A percentile compares a stretch with the other conserved stretches of the same genome.
Evolutionary conservation across 2,113 vertebrate species (phyloP).

Genomic region (Camelus bactrianus): DNA sequence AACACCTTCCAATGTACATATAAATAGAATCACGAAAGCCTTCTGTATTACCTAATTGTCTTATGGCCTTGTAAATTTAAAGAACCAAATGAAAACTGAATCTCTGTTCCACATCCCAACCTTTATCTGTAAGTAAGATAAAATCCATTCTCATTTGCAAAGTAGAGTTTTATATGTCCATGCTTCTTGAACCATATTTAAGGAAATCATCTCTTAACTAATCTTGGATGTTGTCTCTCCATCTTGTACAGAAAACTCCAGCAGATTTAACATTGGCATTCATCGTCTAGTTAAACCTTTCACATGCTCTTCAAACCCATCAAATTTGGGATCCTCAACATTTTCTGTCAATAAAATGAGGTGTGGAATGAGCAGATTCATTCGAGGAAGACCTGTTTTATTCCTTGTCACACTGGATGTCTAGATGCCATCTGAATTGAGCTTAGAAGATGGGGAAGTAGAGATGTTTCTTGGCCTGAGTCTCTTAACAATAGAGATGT

Average conservation of each 20-base stretch:
- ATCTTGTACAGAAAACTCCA: no score
- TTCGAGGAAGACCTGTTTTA: slow-evolving; percentile 70
- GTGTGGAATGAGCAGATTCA: slow-evolving; percentile 71
- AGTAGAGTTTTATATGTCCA: slow-evolving; percentile 69
- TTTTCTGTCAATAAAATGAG: slow-evolving; percentile 61
- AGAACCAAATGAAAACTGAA: slow-evolving; percentile 75
- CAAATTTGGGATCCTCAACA: no score
- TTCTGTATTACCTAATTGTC: slow-evolving; percentile 72
- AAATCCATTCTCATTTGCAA: slow-evolving; percentile 65
- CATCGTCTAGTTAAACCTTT: no score
- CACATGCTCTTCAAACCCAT: no score
- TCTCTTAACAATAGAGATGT: slow-evolving; percentile 89
- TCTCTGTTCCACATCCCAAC: slow-evolving; percentile 70
- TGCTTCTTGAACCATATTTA: slow-evolving; percentile 62
- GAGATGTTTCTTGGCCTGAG: slow-evolving; percentile 84
- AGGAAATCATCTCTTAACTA: slow-evolving; percentile 48
- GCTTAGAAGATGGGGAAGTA: slow-evolving; percentile 81
- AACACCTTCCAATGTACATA: slow-evolving; percentile 73
- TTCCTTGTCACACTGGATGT: slow-evolving; percentile 81
- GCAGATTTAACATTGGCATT: no score
- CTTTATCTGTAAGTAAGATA: slow-evolving; percentile 73
- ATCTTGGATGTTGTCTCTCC: slow-evolving; percentile 10
- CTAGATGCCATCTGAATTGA: slow-evolving; percentile 76
- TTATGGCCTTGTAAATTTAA: slow-evolving; percentile 55
- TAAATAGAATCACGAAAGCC: slow-evolving; percentile 71